These are phyloP conservation scores for Caretta caretta DNA, from an alignment of 2,113 vertebrate genomes.

Conservation along the genomic window DNA sequence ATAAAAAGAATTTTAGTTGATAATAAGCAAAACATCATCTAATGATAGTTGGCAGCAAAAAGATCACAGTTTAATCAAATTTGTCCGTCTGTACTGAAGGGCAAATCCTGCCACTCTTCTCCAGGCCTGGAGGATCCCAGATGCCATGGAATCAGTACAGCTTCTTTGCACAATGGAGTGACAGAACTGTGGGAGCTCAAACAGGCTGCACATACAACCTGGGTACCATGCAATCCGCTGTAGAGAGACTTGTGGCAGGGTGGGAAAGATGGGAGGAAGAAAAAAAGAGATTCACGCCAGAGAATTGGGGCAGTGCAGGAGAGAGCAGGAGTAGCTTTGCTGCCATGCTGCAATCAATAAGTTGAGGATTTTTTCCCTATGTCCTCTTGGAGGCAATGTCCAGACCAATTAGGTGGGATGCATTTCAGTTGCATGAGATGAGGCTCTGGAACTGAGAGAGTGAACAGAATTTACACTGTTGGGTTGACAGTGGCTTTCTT, in stretches of 20 bases:
- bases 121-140: background rate
- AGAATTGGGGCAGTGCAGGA: background rate
- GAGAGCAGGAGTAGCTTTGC: background rate
- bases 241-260: background rate
- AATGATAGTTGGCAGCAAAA: background rate
- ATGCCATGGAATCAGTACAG: background rate
- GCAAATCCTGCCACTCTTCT: background rate
- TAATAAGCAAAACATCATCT: conserved; percentile 5
- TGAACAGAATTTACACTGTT: background rate
- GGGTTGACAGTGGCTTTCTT: background rate
- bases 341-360: background rate
- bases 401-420: background rate
- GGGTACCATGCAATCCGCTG: background rate
- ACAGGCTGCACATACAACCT: background rate
- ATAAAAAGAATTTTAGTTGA: conserved; percentile 28
- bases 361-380: background rate
- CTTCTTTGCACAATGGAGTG: background rate
- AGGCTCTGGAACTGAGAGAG: background rate
- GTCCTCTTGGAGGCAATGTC: background rate
- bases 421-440: background rate
- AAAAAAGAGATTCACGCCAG: background rate
- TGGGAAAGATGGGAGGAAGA: background rate
- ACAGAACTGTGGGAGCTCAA: background rate
- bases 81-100: background rate
- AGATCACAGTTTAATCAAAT: background rate